phyloP scores from a whole-genome alignment of 2,113 vertebrate genomes.

The Lontra canadensis region DNA sequence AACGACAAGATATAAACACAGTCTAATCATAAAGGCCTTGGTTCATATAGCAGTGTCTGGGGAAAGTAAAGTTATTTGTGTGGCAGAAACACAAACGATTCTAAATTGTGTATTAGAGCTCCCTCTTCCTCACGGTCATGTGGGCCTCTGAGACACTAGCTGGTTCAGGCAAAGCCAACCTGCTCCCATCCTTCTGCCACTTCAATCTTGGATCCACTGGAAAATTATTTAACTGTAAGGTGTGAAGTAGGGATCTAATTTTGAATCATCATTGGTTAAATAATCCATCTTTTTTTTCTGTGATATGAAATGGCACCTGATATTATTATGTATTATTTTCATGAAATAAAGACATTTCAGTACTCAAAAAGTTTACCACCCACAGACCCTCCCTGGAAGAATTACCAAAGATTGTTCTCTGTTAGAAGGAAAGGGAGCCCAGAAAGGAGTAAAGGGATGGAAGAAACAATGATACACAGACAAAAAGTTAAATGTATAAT shows the following conservation, averaged over 20 bases:
- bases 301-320: conserved; percentile 22
- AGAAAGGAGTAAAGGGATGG: background rate
- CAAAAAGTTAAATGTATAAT: background rate
- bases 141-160: background rate
- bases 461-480: background rate
- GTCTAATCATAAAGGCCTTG: background rate
- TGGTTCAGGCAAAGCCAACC: background rate
- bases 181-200: background rate
- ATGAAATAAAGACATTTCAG: background rate
- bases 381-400: background rate
- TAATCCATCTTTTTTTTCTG: background rate
- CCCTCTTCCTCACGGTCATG: background rate
- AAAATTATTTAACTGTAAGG: background rate
- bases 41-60: background rate
- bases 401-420: background rate
- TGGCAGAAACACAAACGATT: background rate
- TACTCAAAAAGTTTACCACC: background rate
- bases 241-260: background rate
- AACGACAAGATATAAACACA: background rate
- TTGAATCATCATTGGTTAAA: conserved; percentile 15
- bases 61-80: background rate
- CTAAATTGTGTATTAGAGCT: background rate
- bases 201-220: background rate
- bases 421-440: background rate
- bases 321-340: background rate